These are phyloP conservation scores for Bothrops alternatus DNA, from an alignment of 2,797 vertebrate genomes.

Conservation along the genomic window DNA sequence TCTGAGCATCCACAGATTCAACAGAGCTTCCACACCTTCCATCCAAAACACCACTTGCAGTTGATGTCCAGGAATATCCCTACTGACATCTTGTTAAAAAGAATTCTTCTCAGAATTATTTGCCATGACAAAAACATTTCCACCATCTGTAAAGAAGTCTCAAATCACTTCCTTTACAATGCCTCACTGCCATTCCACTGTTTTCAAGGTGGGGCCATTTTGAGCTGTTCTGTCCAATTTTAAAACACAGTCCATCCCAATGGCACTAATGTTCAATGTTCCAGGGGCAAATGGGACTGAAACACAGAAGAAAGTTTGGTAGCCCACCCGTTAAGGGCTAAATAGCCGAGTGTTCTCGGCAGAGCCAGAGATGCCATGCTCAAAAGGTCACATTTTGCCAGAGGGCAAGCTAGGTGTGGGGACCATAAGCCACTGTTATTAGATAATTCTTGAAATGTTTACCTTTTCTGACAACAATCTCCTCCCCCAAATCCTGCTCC, in stretches of 20 bases:
- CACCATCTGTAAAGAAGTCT: background rate
- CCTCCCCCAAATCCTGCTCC: background rate
- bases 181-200: background rate
- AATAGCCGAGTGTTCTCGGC: background rate
- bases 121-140: background rate
- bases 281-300: background rate
- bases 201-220: background rate
- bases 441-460: background rate
- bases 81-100: background rate
- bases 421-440: background rate
- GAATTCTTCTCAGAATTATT: background rate
- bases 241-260: background rate
- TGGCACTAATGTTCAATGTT: background rate
- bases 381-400: background rate
- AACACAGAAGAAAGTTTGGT: background rate
- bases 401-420: background rate
- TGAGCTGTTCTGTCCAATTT: background rate
- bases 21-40: background rate
- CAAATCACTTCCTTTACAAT: background rate
- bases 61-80: background rate
- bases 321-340: background rate
- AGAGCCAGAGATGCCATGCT: background rate
- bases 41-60: conserved; percentile 7
- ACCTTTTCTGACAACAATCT: background rate
- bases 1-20: background rate